Conservation (phyloP, 2,888 invertebrate genomes). For the Melikaiella ostensackeni region DNA sequence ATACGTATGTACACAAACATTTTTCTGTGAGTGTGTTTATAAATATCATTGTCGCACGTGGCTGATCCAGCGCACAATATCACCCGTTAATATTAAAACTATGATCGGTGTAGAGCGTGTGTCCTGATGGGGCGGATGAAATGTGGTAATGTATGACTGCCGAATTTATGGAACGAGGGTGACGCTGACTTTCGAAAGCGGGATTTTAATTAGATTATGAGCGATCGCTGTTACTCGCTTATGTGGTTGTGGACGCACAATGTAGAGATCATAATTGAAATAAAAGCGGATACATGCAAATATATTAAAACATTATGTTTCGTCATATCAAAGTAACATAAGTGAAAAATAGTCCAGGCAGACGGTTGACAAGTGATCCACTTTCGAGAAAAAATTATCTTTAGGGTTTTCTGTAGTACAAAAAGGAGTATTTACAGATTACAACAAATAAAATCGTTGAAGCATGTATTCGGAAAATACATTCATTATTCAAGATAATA, state of each 20-base stretch:
- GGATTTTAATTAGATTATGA: slow-evolving; percentile 54
- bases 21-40: slow-evolving; percentile 18
- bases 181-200: slow-evolving; percentile 34
- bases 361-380: too few species aligned
- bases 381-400: too few species aligned
- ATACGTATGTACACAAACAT: slow-evolving; percentile 43
- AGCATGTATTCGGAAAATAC: too few species aligned
- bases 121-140: slow-evolving; percentile 25
- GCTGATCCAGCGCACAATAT: slow-evolving; percentile 53
- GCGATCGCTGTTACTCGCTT: slow-evolving; percentile 44
- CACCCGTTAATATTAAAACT: slow-evolving; percentile 52
- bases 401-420: too few species aligned
- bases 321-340: background rate
- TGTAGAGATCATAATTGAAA: slow-evolving; percentile 2
- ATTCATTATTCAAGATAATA: too few species aligned
- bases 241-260: background rate
- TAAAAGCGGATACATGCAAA: slow-evolving; percentile 37
- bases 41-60: slow-evolving; percentile 52
- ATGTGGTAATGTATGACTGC: slow-evolving; percentile 36
- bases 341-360: too few species aligned
- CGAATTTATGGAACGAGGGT: slow-evolving; percentile 24
- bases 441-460: background rate
- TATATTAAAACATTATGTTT: slow-evolving; percentile 35
- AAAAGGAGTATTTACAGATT: background rate
- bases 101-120: slow-evolving; percentile 7